Percentiles rank a stretch among this genome's conserved stretches.
These are phyloP conservation scores for Polyommatus iphigenia DNA, from an alignment of 2,888 invertebrate genomes.

Conservation along the genomic window DNA sequence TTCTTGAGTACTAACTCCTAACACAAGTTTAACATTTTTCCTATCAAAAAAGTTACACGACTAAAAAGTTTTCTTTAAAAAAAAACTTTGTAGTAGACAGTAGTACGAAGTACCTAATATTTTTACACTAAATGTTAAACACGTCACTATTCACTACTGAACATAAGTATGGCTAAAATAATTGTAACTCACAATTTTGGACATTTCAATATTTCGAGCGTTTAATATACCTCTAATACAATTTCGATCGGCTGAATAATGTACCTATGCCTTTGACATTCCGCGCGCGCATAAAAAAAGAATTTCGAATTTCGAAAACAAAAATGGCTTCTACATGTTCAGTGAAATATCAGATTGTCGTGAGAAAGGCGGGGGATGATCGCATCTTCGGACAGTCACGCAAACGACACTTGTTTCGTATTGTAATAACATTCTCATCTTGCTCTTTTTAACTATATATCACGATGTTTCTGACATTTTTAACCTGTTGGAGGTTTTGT, in stretches of 20 bases:
- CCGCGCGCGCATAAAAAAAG: conserved; percentile 51
- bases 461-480: conserved; percentile 24
- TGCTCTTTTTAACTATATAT: conserved; percentile 22
- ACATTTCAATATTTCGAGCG: neutral
- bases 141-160: no score
- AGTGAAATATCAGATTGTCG: conserved; percentile 77
- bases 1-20: neutral
- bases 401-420: conserved; percentile 58
- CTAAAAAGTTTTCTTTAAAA: no score
- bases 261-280: conserved; percentile 48
- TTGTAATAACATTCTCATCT: conserved; percentile 56
- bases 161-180: neutral
- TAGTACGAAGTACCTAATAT: no score
- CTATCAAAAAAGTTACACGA: no score
- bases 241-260: neutral
- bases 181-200: neutral
- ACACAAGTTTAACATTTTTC: neutral
- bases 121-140: no score
- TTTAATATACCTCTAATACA: neutral
- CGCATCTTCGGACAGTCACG: conserved; percentile 61
- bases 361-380: conserved; percentile 67
- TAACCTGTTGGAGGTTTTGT: neutral
- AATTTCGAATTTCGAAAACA: conserved; percentile 54
- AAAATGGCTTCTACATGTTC: conserved; percentile 76
- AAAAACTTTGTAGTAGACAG: no score